phyloP scores from a whole-genome alignment of 2,888 invertebrate genomes.

The Meta bourneti region DNA sequence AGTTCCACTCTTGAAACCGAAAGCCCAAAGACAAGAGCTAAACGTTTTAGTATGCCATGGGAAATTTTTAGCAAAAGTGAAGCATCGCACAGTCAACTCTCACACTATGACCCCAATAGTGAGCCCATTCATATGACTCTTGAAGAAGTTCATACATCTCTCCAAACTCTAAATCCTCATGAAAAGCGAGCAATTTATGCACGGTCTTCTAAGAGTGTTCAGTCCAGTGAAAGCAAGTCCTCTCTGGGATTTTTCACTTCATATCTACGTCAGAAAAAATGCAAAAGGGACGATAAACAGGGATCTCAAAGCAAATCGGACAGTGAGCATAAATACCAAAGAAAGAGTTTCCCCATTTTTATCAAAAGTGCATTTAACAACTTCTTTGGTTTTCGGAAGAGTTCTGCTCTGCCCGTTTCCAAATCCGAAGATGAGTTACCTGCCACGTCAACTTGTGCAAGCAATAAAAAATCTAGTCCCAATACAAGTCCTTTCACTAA shows the following conservation, averaged over 20 bases:
- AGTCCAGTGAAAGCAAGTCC: constrained; percentile 55
- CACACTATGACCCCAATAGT: constrained; percentile 81
- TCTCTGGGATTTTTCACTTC: constrained; percentile 65
- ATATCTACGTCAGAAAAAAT: constrained; percentile 72
- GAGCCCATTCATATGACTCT: constrained; percentile 92
- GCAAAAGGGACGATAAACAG: constrained; percentile 61
- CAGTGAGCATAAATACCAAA: constrained; percentile 63
- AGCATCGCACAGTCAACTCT: constrained; percentile 51
- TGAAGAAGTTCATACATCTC: constrained; percentile 78
- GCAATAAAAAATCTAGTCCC: constrained; percentile 74
- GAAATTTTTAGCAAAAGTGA: constrained; percentile 74
- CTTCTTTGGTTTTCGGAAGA: constrained; percentile 77
- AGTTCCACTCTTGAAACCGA: constrained; percentile 45
- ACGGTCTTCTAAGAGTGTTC: constrained; percentile 65
- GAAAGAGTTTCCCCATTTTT: constrained; percentile 77
- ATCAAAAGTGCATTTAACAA: constrained; percentile 77
- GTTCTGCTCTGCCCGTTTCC: constrained; percentile 56
- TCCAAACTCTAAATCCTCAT: constrained; percentile 72
- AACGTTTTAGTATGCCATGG: constrained; percentile 76
- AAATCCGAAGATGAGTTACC: constrained; percentile 76
- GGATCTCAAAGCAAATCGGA: constrained; percentile 41
- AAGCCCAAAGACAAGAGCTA: constrained; percentile 65
- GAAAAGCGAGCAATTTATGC: constrained; percentile 61
- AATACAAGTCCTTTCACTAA: constrained; percentile 78
- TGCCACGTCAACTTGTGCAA: constrained; percentile 39